A percentile compares a stretch with the other conserved stretches of the same genome.
phyloP scores from a whole-genome alignment of 1,140 invertebrate genomes.

The Pachypsylla venusta region DNA sequence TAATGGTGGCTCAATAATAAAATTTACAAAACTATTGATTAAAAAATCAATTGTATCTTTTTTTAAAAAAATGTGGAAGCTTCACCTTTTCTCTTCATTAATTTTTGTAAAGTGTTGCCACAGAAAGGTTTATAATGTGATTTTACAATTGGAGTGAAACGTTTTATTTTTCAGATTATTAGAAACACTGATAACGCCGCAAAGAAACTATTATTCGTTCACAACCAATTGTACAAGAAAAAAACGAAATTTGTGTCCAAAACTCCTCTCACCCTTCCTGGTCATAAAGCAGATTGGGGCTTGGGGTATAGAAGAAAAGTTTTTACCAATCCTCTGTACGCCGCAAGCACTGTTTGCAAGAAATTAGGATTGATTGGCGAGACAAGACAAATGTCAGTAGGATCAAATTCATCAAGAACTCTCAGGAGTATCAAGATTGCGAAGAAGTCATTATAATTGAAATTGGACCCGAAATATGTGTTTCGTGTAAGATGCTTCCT shows the following conservation, averaged over 20 bases:
- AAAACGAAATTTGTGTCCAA: neutral
- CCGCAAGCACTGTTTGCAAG: neutral
- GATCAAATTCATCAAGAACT: neutral
- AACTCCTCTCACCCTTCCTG: neutral
- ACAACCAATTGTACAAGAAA: neutral
- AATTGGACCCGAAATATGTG: no score
- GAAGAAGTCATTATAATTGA: neutral
- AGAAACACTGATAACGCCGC: neutral
- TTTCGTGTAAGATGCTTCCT: no score
- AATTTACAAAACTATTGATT: no score
- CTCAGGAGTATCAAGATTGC: neutral
- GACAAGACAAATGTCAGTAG: neutral
- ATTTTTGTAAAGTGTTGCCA: no score
- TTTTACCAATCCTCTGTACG: conserved; percentile 3
- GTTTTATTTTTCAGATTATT: no score
- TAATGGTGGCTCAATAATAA: no score
- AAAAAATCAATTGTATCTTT: no score
- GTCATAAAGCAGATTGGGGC: neutral
- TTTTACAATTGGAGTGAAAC: no score
- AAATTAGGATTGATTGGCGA: neutral
- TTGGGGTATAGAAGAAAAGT: conserved; percentile 7
- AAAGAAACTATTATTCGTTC: neutral
- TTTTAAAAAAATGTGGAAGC: no score
- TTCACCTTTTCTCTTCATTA: no score
- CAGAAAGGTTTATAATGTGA: no score